phyloP scores from a whole-genome alignment of 2,797 vertebrate genomes.

The Podarcis lilfordi region DNA sequence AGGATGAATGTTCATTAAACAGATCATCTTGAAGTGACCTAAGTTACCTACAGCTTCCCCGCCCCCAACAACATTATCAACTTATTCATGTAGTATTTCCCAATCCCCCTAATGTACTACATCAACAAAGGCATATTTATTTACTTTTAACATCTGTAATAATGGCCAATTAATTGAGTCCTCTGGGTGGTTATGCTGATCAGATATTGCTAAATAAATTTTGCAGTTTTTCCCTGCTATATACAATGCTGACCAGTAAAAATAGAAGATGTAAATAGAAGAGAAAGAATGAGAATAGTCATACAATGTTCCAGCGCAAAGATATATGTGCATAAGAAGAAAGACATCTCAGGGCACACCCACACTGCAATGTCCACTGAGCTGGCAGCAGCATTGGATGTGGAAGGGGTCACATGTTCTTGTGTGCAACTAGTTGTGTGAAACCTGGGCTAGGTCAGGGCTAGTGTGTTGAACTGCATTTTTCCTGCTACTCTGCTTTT shows the following conservation, averaged over 20 bases:
- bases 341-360: too few relatives aligned
- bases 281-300: background rate
- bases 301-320: background rate
- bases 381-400: background rate
- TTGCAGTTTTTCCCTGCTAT: background rate
- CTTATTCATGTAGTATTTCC: background rate
- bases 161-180: background rate
- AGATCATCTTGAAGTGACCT: too few relatives aligned
- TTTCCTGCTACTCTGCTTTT: background rate
- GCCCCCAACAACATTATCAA: background rate
- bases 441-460: background rate
- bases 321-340: background rate
- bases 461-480: background rate
- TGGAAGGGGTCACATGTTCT: too few relatives aligned
- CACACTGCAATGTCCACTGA: background rate
- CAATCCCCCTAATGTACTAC: background rate
- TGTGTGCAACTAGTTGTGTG: background rate
- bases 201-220: background rate
- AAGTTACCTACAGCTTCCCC: background rate
- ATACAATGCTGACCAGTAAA: background rate
- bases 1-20: too few relatives aligned
- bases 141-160: background rate
- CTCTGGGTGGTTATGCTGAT: background rate
- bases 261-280: slow-evolving; percentile 10
- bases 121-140: background rate